phyloP scores from a whole-genome alignment of 1,140 invertebrate genomes.

The Drosophila nigromelanica region DNA sequence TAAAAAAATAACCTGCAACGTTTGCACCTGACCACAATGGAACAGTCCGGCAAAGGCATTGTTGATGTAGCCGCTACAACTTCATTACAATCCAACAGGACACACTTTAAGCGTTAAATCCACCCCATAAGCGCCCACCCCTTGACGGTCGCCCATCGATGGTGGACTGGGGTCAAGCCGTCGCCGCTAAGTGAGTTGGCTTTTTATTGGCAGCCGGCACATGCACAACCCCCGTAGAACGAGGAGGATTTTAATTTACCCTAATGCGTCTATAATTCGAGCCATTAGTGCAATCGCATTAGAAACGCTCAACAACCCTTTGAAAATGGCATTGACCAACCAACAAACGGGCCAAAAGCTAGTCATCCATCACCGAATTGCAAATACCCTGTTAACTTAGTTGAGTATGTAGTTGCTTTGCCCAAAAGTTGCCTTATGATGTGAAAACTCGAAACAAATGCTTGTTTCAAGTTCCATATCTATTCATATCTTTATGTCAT shows the following conservation, averaged over 20 bases:
- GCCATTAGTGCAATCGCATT: constrained; percentile 83
- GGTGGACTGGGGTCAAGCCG: constrained; percentile 45
- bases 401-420: not conserved
- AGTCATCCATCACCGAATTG: not conserved
- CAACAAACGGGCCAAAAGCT: constrained; percentile 6
- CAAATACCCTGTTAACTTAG: not conserved
- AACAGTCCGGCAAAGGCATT: constrained; percentile 54
- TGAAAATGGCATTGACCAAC: constrained; percentile 41
- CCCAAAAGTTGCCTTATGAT: not conserved
- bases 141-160: not conserved
- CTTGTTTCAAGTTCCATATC: no score
- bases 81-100: constrained; percentile 49
- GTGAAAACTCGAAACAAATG: no score
- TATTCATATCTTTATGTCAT: no score
- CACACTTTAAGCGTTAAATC: constrained; percentile 33
- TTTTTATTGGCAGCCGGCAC: constrained; percentile 42
- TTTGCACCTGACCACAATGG: constrained; percentile 70
- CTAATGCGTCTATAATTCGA: constrained; percentile 83
- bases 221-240: constrained; percentile 33
- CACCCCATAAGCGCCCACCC: constrained; percentile 21
- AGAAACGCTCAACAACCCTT: constrained; percentile 75
- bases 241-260: constrained; percentile 80
- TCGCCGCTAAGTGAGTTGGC: constrained; percentile 53
- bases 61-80: constrained; percentile 63
- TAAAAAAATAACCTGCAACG: constrained; percentile 42